phyloP scores from a whole-genome alignment of 2,113 vertebrate species.

The Nothoprocta pentlandii region DNA sequence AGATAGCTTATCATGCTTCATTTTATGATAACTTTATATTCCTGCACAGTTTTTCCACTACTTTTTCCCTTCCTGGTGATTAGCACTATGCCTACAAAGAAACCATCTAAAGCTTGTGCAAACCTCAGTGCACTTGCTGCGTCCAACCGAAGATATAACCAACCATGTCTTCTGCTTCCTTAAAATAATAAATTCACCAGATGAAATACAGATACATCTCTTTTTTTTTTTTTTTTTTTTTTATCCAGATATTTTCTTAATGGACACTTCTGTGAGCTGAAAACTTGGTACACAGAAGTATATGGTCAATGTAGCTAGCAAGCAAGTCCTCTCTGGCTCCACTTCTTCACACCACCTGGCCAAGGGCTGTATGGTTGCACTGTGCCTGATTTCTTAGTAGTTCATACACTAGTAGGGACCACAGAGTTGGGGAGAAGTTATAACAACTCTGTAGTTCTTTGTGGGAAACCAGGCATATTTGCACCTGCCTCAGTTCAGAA shows the following conservation, averaged over 20 bases:
- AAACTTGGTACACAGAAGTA: neutral
- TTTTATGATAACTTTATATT: constrained; percentile 27
- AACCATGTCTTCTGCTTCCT: neutral
- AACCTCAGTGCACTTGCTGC: neutral
- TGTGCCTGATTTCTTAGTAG: neutral
- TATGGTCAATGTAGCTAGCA: neutral
- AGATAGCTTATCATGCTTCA: neutral
- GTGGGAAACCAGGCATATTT: neutral
- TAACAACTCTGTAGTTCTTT: neutral
- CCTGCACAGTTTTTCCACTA: neutral
- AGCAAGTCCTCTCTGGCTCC: neutral
- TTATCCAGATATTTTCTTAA: neutral
- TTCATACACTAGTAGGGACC: neutral
- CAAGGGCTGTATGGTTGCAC: neutral
- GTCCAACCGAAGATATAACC: neutral
- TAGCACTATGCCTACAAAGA: neutral
- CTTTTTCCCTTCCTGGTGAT: neutral
- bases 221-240: neutral
- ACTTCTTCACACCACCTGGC: neutral
- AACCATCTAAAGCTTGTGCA: neutral
- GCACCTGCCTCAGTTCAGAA: neutral
- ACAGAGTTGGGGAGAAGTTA: neutral
- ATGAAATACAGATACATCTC: neutral
- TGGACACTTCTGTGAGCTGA: neutral
- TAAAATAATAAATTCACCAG: neutral